Evolutionary conservation across 2,797 vertebrate species (phyloP), one percentile per base, ranked within the genome.

Genomic region (Rhinella marina): DNA sequence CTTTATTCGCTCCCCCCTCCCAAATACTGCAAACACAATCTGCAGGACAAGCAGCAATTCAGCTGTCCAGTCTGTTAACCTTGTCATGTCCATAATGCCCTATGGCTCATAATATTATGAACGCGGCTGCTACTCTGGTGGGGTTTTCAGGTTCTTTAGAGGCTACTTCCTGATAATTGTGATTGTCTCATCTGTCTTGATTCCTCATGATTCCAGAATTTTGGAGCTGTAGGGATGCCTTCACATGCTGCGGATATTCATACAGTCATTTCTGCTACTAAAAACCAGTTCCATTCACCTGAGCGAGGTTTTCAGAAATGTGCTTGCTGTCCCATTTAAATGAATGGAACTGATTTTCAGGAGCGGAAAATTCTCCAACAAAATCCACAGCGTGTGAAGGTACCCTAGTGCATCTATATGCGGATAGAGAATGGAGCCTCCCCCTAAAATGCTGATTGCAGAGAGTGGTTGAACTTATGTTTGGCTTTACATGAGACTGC

Each of bases 21-120:
- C 70, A 19, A 59, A 59, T 72, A 9, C 85, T 86, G 85, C 64
- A 59, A 25, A 57, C 25, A 50, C 52, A 19, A 78, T 61, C 86
- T 77, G 70, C 80, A 83, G 72, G 81, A 66, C 80, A 25, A 9
- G 32, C 17, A 54, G 68, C 52, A 64, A 41, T 23, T 23, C 32
- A 23, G 14, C 79, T 21, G 6, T 41, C 59, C 61, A 80, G 59
- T 6, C 29, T 64, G 32, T 32, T 62, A 61, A 64, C 57, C 29
- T 21, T 7, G 7, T 62, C 59, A 41, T 41, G 32, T 64, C 59
- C 21, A n/a, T 7, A 2, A 21, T 10, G 12, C 32, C 61, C 56
- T 19, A 8, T 11, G 8, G 25, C 66, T 50, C 19, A n/a, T n/a
- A n/a, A n/a, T n/a, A n/a, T n/a, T 25, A 66, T 66, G n/a, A 66